Percentiles rank a stretch among this genome's conserved stretches.
Conservation (phyloP, 2,888 invertebrate genomes). For the Elaeidobius kamerunicus region DNA sequence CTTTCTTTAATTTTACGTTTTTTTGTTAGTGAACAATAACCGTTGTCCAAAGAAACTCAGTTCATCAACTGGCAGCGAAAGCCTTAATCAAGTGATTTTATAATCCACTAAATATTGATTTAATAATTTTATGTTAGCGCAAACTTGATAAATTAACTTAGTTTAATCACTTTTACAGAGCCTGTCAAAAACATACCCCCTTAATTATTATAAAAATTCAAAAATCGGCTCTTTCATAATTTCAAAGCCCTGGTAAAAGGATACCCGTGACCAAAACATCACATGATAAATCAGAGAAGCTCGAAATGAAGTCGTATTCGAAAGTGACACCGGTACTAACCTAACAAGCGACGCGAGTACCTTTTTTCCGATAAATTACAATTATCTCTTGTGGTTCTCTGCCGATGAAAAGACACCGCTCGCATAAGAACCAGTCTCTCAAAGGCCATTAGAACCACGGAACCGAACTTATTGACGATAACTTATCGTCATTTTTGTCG, state of each 20-base stretch:
- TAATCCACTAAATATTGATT: too few relatives aligned
- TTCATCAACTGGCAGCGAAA: too few relatives aligned
- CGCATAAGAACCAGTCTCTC: conserved; percentile 19
- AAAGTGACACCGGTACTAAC: conserved; percentile 26
- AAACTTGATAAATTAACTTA: too few relatives aligned
- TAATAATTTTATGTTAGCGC: too few relatives aligned
- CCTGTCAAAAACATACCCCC: neutral
- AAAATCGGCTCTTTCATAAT: neutral
- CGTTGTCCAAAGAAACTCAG: too few relatives aligned
- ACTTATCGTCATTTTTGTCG: conserved; percentile 25
- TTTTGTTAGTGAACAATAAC: too few relatives aligned
- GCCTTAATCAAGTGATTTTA: too few relatives aligned
- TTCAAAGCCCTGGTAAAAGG: neutral
- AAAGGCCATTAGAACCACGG: conserved; percentile 20
- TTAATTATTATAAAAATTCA: neutral
- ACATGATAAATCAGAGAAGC: conserved; percentile 22
- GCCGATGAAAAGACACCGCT: conserved; percentile 25
- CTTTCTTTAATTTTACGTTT: too few relatives aligned
- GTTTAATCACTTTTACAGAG: too few relatives aligned
- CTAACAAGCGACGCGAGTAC: conserved; percentile 27
- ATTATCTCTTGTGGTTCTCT: conserved; percentile 27
- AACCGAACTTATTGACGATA: conserved; percentile 22
- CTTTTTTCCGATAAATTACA: conserved; percentile 30
- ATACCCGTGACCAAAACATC: conserved; percentile 21
- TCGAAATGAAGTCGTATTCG: conserved; percentile 27